These are phyloP conservation scores for Drosophila glabriapex DNA, from an alignment of 2,888 invertebrate genomes.

Conservation along the genomic window DNA sequence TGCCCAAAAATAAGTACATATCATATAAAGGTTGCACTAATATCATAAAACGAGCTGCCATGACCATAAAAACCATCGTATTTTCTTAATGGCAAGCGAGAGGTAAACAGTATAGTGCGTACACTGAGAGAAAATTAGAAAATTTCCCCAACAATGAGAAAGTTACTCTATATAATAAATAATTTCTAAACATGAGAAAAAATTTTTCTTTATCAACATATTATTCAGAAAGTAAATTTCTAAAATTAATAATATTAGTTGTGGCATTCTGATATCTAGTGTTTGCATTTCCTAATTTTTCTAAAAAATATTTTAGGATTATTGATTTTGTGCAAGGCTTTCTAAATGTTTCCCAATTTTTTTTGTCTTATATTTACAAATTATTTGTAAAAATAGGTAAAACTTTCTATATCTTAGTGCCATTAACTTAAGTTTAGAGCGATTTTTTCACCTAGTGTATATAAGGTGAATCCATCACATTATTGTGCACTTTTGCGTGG, in stretches of 20 bases:
- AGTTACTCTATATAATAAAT: neutral
- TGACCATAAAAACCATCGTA: slow-evolving; percentile 40
- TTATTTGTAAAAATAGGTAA: neutral
- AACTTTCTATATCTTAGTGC: neutral
- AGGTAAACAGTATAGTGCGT: slow-evolving; percentile 13
- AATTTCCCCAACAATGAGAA: neutral
- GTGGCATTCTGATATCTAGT: neutral
- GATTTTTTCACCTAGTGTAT: neutral
- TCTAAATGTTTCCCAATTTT: neutral
- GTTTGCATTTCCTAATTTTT: neutral
- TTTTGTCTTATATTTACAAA: neutral
- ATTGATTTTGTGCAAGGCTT: neutral
- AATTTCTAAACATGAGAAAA: neutral
- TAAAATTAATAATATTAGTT: neutral
- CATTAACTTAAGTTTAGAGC: neutral
- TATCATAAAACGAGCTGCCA: slow-evolving; percentile 37
- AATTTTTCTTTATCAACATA: neutral
- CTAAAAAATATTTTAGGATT: neutral
- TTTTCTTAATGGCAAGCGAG: slow-evolving; percentile 21
- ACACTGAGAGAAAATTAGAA: neutral
- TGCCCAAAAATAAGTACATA: slow-evolving; percentile 9
- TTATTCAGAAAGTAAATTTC: too few relatives aligned
- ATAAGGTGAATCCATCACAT: slow-evolving; percentile 29
- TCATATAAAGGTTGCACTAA: slow-evolving; percentile 31
- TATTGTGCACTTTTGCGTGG: slow-evolving; percentile 24